phyloP scores from a whole-genome alignment of 1,140 invertebrate species.

The Drosophila miranda region DNA sequence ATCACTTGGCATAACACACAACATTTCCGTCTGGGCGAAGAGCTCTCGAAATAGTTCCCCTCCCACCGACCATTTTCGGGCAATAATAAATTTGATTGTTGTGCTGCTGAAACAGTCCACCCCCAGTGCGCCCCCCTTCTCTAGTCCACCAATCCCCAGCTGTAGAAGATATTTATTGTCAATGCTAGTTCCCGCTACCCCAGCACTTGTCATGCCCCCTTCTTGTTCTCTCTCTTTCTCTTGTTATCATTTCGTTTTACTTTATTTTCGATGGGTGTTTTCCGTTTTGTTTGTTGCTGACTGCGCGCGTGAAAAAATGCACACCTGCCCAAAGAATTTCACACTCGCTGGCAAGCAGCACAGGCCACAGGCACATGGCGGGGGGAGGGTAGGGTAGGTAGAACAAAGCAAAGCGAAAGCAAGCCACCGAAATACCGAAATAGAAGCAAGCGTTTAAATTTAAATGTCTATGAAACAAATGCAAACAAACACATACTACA shows the following conservation, averaged over 20 bases:
- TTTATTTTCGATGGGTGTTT: slow-evolving; percentile 34
- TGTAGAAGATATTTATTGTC: slow-evolving; percentile 51
- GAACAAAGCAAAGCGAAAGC: slow-evolving; percentile 25
- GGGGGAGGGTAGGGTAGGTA: neutral
- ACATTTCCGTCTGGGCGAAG: slow-evolving; percentile 10
- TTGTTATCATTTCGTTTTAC: slow-evolving; percentile 47
- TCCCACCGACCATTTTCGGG: slow-evolving; percentile 11
- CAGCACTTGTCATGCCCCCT: too few species aligned
- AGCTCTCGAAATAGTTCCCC: neutral
- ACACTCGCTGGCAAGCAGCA: slow-evolving; percentile 55
- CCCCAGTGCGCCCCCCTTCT: neutral
- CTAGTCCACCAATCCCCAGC: neutral
- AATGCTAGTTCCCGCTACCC: slow-evolving; percentile 20
- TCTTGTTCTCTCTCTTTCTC: neutral
- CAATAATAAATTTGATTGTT: slow-evolving; percentile 49
- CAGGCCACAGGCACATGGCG: slow-evolving; percentile 13
- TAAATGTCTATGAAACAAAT: slow-evolving; percentile 60
- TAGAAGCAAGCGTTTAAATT: slow-evolving; percentile 62
- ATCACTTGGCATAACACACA: slow-evolving; percentile 11
- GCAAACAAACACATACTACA: slow-evolving; percentile 42
- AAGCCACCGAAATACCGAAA: slow-evolving; percentile 40
- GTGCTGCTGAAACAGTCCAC: neutral
- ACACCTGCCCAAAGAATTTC: slow-evolving; percentile 76
- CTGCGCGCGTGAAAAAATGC: slow-evolving; percentile 55
- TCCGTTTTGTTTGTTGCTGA: slow-evolving; percentile 67